Conservation (phyloP, 2,797 vertebrate species). For the Acestrorhynchus altus region DNA sequence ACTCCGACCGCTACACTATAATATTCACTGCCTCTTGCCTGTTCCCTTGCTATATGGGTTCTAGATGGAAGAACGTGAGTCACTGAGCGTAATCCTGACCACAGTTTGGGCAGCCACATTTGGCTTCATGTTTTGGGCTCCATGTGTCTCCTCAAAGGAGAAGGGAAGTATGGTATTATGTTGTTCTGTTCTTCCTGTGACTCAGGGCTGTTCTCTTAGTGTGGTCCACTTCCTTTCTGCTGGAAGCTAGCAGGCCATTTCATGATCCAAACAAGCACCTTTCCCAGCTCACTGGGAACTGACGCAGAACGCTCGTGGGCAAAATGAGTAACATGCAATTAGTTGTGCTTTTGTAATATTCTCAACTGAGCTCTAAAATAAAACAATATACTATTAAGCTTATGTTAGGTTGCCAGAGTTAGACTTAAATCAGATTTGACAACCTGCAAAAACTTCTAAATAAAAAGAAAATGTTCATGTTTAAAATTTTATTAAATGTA, state of each 20-base stretch:
- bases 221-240: slow-evolving; percentile 36
- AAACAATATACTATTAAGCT: slow-evolving; percentile 25
- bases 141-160: slow-evolving; percentile 43
- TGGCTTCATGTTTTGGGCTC: slow-evolving; percentile 31
- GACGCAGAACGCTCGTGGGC: slow-evolving; percentile 18
- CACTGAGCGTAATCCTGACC: slow-evolving; percentile 39
- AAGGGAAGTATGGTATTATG: slow-evolving; percentile 47
- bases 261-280: slow-evolving; percentile 33
- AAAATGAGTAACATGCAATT: slow-evolving; percentile 43
- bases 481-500: background rate
- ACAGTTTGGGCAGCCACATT: slow-evolving; percentile 35
- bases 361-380: slow-evolving; percentile 40
- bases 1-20: slow-evolving; percentile 16
- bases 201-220: slow-evolving; percentile 36
- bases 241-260: slow-evolving; percentile 17
- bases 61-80: slow-evolving; percentile 43
- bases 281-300: slow-evolving; percentile 36
- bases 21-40: slow-evolving; percentile 29
- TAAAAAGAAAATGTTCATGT: background rate
- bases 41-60: slow-evolving; percentile 27
- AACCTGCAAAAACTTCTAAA: background rate
- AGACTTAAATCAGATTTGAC: slow-evolving; percentile 14
- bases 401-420: slow-evolving; percentile 16
- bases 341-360: slow-evolving; percentile 38
- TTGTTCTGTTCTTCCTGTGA: slow-evolving; percentile 49